phyloP scores from a whole-genome alignment of 2,888 invertebrate genomes.

The Pseudococcus jackbeardsleyi region DNA sequence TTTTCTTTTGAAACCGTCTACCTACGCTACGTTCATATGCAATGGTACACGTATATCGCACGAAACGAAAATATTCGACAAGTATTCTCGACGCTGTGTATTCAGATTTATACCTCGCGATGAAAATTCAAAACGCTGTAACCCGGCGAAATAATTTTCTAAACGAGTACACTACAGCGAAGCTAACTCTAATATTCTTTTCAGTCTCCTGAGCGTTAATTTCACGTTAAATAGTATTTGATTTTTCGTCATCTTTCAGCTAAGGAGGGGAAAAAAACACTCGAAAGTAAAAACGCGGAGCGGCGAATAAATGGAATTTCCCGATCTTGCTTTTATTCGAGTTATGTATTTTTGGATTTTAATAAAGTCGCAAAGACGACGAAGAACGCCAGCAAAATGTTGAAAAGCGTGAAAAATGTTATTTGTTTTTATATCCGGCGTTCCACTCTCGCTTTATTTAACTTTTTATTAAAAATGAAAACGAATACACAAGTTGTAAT shows the following conservation, averaged over 20 bases:
- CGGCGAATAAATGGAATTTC: conserved; percentile 22
- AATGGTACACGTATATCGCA: background rate
- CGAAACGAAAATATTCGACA: conserved; percentile 24
- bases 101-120: background rate
- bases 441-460: background rate
- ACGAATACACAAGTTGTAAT: background rate
- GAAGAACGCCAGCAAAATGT: background rate
- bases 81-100: background rate
- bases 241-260: background rate
- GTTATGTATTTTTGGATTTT: conserved; percentile 29
- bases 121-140: conserved; percentile 23
- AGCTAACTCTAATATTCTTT: conserved; percentile 15
- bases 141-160: background rate
- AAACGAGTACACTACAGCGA: background rate
- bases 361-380: conserved; percentile 1
- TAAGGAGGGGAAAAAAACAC: background rate
- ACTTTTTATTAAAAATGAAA: conserved; percentile 17
- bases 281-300: conserved; percentile 6
- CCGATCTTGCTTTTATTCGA: background rate
- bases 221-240: conserved; percentile 10
- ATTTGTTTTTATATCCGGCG: conserved; percentile 6
- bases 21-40: background rate
- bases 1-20: conserved; percentile 15
- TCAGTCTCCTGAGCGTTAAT: background rate
- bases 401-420: conserved; percentile 15